A percentile compares a stretch with the other conserved stretches of the same genome.
phyloP scores from a whole-genome alignment of 1,140 invertebrate genomes.

The Drosophila mayri region DNA sequence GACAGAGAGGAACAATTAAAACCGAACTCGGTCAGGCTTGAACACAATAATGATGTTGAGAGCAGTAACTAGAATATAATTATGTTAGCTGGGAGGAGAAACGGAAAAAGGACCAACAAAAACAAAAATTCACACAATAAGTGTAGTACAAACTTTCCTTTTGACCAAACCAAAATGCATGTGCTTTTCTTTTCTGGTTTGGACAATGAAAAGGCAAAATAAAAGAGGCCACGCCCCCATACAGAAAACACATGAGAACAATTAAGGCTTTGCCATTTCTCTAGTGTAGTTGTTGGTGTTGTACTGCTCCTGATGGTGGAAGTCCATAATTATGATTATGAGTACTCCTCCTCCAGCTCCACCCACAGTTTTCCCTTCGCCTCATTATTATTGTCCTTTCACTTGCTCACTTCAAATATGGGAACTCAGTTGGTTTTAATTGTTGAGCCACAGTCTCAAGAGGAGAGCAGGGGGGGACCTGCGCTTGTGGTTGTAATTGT shows the following conservation, averaged over 20 bases:
- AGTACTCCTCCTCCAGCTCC: conserved; percentile 19
- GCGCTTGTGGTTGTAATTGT: conserved; percentile 69
- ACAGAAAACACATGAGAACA: conserved; percentile 55
- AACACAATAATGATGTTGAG: conserved; percentile 47
- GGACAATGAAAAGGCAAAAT: conserved; percentile 71
- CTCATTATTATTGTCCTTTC: conserved; percentile 52
- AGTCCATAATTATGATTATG: conserved; percentile 78
- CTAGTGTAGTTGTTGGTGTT: conserved; percentile 11
- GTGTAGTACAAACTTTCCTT: conserved; percentile 43
- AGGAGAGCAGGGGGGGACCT: neutral
- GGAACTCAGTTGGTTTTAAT: conserved; percentile 77
- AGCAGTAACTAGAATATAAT: conserved; percentile 40
- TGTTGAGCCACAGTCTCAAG: conserved; percentile 52
- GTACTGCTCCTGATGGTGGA: conserved; percentile 28
- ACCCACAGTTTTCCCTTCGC: conserved; percentile 1
- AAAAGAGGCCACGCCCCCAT: conserved; percentile 51
- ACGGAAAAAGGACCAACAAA: conserved; percentile 15
- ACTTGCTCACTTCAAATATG: conserved; percentile 72
- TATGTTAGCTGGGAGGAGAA: conserved; percentile 27
- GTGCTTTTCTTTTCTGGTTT: conserved; percentile 44
- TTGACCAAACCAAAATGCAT: conserved; percentile 69
- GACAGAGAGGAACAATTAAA: conserved; percentile 61
- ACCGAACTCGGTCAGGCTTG: conserved; percentile 48
- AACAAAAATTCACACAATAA: conserved; percentile 19
- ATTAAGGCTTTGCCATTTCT: conserved; percentile 56